Percentiles rank a stretch among this genome's conserved stretches.
These are phyloP conservation scores for Subanguina moxae DNA, from an alignment of 1,140 invertebrate genomes.

Conservation along the genomic window DNA sequence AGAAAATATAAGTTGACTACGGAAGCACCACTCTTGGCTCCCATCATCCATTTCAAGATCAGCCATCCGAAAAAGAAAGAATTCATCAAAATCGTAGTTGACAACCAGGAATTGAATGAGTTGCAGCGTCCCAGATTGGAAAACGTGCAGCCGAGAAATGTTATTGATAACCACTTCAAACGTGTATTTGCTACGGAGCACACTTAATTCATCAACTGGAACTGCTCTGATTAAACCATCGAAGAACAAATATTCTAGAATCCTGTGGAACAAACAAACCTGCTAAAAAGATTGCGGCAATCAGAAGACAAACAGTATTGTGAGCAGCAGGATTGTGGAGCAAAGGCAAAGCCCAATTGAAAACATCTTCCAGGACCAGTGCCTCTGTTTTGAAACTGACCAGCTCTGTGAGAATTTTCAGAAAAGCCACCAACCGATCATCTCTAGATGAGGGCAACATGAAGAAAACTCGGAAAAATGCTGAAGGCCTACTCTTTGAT, in stretches of 20 bases:
- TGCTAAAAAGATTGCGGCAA: too few relatives aligned
- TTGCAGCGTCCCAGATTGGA: neutral
- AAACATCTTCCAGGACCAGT: neutral
- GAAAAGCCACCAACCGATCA: too few relatives aligned
- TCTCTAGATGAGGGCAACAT: too few relatives aligned
- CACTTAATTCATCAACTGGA: too few relatives aligned
- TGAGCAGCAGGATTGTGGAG: neutral
- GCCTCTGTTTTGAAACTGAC: neutral
- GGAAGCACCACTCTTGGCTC: neutral
- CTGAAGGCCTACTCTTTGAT: neutral
- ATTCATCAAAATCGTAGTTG: neutral
- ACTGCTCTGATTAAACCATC: too few relatives aligned
- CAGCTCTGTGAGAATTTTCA: neutral
- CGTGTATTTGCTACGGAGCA: neutral
- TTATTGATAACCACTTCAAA: neutral
- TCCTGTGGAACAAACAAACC: too few relatives aligned
- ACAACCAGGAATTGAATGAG: neutral
- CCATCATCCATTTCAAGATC: neutral
- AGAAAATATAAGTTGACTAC: neutral
- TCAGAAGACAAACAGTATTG: neutral
- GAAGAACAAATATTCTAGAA: too few relatives aligned
- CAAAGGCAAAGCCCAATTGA: constrained; percentile 4
- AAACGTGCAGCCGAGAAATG: neutral
- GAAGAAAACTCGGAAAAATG: too few relatives aligned
- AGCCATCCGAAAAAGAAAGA: neutral